These are phyloP conservation scores for Drosophila tripunctata DNA, from an alignment of 2,888 invertebrate genomes.

Conservation along the genomic window DNA sequence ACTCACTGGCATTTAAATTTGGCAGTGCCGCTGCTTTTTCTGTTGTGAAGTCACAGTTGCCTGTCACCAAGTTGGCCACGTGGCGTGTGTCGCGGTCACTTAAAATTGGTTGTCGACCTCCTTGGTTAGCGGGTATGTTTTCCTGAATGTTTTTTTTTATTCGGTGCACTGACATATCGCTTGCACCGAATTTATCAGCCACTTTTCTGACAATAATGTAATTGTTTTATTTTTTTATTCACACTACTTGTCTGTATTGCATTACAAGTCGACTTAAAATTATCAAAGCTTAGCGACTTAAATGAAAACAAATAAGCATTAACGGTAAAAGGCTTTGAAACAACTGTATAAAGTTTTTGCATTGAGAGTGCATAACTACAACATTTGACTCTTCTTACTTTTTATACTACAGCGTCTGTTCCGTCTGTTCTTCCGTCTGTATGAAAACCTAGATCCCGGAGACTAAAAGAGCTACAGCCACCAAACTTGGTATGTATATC, in stretches of 20 bases:
- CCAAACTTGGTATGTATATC: no score
- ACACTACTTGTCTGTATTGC: not conserved
- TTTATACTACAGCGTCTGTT: no score
- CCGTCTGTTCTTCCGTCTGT: no score
- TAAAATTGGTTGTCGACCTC: not conserved
- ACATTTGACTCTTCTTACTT: no score
- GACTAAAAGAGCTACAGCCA: no score
- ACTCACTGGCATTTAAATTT: not conserved
- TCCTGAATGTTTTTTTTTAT: not conserved
- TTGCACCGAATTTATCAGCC: not conserved
- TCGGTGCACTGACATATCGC: not conserved
- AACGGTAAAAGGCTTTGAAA: not conserved
- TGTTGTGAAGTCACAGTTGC: not conserved
- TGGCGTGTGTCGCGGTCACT: not conserved
- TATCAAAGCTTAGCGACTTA: not conserved
- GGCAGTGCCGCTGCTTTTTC: not conserved
- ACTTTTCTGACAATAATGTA: not conserved
- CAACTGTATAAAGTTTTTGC: no score
- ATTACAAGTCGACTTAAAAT: not conserved
- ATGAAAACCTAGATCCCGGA: no score
- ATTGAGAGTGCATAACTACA: no score
- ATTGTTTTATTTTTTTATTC: not conserved
- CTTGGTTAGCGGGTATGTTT: not conserved
- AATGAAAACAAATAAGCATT: not conserved
- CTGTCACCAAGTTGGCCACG: not conserved